Evolutionary conservation across 2,888 invertebrate genomes (phyloP).

Genomic region (Microplitis deprimator): DNA sequence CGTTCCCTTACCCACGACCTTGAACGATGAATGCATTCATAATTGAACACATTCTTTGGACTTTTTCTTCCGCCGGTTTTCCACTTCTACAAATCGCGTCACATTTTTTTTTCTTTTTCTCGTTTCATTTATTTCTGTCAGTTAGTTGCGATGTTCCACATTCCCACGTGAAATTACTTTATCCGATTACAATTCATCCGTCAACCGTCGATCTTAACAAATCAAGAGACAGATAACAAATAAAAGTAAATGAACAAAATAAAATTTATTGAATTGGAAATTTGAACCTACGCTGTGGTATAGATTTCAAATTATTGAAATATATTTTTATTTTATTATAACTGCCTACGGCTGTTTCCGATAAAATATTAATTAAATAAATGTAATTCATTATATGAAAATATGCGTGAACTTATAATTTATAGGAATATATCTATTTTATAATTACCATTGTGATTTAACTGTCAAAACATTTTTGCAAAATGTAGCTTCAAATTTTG

Average conservation of each 20-base stretch:
- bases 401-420: no score
- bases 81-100: constrained; percentile 21
- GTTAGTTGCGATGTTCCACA: not conserved
- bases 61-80: not conserved
- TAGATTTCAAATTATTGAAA: not conserved
- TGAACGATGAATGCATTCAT: constrained; percentile 23
- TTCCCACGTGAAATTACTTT: constrained; percentile 14
- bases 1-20: not conserved
- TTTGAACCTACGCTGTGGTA: not conserved
- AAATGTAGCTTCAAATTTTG: no score
- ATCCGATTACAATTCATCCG: constrained; percentile 26
- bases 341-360: not conserved
- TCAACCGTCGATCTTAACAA: constrained; percentile 8
- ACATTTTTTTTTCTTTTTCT: constrained; percentile 4
- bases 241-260: not conserved
- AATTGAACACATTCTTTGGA: constrained; percentile 25
- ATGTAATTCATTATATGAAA: no score
- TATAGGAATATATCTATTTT: no score
- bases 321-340: not conserved
- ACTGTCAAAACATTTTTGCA: no score
- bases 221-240: not conserved
- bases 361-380: no score
- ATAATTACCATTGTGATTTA: no score
- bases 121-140: not conserved
- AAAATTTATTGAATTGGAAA: not conserved